Conservation (phyloP, 2,113 vertebrate genomes). For the Thryonomys swinderianus region DNA sequence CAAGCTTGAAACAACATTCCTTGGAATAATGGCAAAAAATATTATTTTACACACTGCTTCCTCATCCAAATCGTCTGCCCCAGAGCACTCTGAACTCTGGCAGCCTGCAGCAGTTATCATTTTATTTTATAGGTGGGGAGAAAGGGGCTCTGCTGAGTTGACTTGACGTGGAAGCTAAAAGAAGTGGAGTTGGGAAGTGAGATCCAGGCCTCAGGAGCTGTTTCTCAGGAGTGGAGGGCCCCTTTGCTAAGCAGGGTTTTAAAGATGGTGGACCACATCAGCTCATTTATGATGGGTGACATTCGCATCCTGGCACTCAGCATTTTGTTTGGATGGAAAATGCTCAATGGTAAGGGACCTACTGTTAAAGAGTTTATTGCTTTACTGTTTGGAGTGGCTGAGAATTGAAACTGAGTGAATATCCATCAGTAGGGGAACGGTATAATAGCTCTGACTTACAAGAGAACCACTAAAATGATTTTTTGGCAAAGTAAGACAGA, state of each 20-base stretch:
- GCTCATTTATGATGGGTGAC: neutral
- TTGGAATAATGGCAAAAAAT: conserved; percentile 16
- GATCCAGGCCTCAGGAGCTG: neutral
- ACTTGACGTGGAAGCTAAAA: neutral
- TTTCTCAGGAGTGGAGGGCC: neutral
- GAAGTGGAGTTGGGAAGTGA: neutral
- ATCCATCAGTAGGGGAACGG: neutral
- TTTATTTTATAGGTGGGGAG: conserved; percentile 51
- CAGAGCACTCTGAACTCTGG: neutral
- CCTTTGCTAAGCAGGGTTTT: neutral
- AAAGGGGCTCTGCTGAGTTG: neutral
- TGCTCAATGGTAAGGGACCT: neutral
- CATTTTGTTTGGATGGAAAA: conserved; percentile 42
- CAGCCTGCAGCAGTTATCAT: neutral
- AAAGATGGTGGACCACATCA: neutral
- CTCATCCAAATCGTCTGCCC: neutral
- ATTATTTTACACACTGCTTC: neutral
- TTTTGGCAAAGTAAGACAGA: conserved; percentile 13
- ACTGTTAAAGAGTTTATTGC: neutral
- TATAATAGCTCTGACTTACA: neutral
- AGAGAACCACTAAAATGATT: conserved; percentile 18
- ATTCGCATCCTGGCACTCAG: neutral
- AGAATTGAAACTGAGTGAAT: conserved; percentile 1
- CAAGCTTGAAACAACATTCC: conserved; percentile 15
- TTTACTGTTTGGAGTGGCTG: neutral